Evolutionary conservation across 1,140 invertebrate genomes (phyloP).

Genomic region (Drosophila kanapiae): DNA sequence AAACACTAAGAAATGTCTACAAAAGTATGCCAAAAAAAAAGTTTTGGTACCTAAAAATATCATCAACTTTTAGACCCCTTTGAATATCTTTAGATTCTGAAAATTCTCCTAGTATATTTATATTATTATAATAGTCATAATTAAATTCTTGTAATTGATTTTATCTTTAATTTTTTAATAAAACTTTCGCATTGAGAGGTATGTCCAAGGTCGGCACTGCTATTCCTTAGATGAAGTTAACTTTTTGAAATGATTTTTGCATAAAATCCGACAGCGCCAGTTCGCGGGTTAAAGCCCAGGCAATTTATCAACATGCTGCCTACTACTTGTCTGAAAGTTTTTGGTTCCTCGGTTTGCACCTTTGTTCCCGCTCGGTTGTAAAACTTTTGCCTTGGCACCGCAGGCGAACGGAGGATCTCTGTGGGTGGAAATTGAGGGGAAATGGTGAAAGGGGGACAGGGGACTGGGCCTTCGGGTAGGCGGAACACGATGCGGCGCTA

Average conservation of each 20-base stretch:
- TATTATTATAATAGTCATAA: too few relatives aligned
- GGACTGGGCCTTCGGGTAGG: conserved; percentile 3
- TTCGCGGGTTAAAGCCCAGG: conserved; percentile 56
- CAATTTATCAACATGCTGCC: conserved; percentile 79
- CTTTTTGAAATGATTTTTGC: conserved; percentile 62
- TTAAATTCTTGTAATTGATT: not conserved
- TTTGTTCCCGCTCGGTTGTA: conserved; percentile 43
- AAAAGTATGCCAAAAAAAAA: too few relatives aligned
- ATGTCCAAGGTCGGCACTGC: not conserved
- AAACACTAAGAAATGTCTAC: too few relatives aligned
- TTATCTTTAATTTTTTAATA: not conserved
- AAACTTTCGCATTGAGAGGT: not conserved
- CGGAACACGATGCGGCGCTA: conserved; percentile 78
- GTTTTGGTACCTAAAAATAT: too few relatives aligned
- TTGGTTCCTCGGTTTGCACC: conserved; percentile 47
- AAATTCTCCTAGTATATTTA: too few relatives aligned
- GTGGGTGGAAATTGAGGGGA: conserved; percentile 11
- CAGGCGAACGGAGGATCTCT: conserved; percentile 52
- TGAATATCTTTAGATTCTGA: too few relatives aligned
- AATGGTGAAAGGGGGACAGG: not conserved
- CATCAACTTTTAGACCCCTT: too few relatives aligned
- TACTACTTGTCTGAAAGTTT: conserved; percentile 73
- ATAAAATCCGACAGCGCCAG: conserved; percentile 69
- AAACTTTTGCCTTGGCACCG: conserved; percentile 70
- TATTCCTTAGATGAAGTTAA: conserved; percentile 1